Base-by-base conservation (phyloP, 2,113 vertebrate genomes). In the Geococcyx californianus region DNA sequence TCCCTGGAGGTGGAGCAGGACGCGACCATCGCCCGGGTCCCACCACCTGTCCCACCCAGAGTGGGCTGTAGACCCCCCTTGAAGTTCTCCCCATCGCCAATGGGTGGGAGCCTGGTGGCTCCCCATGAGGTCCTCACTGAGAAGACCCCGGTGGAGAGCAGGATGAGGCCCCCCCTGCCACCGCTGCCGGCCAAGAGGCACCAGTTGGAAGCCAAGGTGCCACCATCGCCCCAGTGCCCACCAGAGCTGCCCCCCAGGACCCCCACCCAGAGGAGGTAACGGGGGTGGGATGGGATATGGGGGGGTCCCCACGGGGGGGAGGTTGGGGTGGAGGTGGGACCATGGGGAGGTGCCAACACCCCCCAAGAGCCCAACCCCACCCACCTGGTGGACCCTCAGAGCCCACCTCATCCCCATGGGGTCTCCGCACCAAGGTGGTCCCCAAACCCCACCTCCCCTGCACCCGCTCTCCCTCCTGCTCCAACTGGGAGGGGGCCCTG, bases 21-120 rank as follows among this genome's bases (percentile, higher is more conserved):
- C 9, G 14, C 9, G 2, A 31, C 11, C 55, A 31, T 28, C 4
- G 25, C 83, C 16, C 51, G 51, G 25, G 44, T 90, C 1, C 97
- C 98, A 4, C 99, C 99, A 1, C 99, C 99, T 13, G 99, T 99
- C 29, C 99, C 99, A 0, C 99, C 99, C 13, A 97, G 99, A 34
- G 97, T 97, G 83, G 98, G 97, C 40, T 98, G 97, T 87, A 97
- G 96, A 5, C 99, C 99, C 1, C 99, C 99, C 0, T 4, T 95
- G 31, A 97, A 97, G 54, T 98, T 98, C n/a, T 93, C 95, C 2
- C n/a, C 85, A 2, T 55, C 31, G 2, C 56, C 58, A 2, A 52
- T 7, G 3, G 40, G 40, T 42, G 40, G 40, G 40, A 42, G 40
- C 40, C 40, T 13, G 40, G 40, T 42, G 60, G 86, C 51, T 16